Evolutionary conservation across 2,113 vertebrate genomes (phyloP), one percentile per base, ranked within the genome.

Genomic region (Myrmophylax atrothorax): DNA sequence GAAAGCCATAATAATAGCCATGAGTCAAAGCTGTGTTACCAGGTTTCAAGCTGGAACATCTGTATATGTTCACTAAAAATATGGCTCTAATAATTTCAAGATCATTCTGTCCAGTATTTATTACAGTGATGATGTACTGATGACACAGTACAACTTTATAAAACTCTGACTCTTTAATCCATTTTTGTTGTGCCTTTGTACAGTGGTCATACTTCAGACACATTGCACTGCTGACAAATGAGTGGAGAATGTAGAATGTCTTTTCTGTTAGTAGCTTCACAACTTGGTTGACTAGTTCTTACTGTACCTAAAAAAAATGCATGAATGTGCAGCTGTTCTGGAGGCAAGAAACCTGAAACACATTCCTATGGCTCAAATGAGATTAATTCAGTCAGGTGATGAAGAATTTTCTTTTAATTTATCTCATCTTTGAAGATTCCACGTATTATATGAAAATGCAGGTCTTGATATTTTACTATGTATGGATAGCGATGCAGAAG

Each of bases 41-140:
- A 89, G 31, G 22, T 73, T 94, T 91, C 66, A 72, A 42, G 79
- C n/a, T 42, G 78, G 35, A 79, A 20, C 60, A 38, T 93, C 63
- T 76, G 10, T 91, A 38, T 40, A 66, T 26, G 47, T 58, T 86
- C 80, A 35, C 58, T 67, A 72, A 94, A 97, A 93, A 84, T 95
- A 96, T 94, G 78, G 63, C 56, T 95, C 17, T 94, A 97, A 97
- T 96, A 96, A 94, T 72, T 94, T 49, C 67, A 73, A 88, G 40
- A 68, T 69, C 6, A 9, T 64, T 74, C 64, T 67, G 59, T 73
- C 87, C 58, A 44, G 59, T 91, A 55, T 90, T 96, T 93, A 84
- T 87, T 94, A 62, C 42, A 50, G 60, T 59, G 52, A 52, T 73
- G 70, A 94, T 58, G 31, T 85, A 82, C 31, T 77, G 68, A 73